phyloP scores from a whole-genome alignment of 30 jellyfish, hydroid and myxozoan genomes.

The Aurelia coerulea region DNA sequence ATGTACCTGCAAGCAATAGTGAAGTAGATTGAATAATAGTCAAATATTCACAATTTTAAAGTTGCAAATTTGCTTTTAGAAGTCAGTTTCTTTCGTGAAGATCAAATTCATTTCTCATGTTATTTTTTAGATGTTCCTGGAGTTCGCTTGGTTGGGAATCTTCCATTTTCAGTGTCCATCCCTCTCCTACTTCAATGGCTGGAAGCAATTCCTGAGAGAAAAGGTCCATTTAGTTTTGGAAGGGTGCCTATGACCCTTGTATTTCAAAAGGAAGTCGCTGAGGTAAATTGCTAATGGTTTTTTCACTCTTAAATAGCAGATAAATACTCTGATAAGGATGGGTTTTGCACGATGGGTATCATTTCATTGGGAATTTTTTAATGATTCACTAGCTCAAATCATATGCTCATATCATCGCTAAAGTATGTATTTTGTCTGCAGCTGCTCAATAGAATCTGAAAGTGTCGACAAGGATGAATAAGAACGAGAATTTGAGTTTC shows the following conservation, averaged over 20 bases:
- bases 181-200: slow-evolving; percentile 98
- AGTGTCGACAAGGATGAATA: too few species aligned
- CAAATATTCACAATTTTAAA: too few species aligned
- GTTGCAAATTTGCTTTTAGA: too few species aligned
- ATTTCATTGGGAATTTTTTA: too few species aligned
- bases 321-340: neutral
- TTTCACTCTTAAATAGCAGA: neutral
- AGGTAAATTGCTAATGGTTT: slow-evolving; percentile 45
- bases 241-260: slow-evolving; percentile 97
- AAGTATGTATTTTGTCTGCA: too few species aligned
- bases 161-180: slow-evolving; percentile 95
- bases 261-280: slow-evolving; percentile 97
- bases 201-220: slow-evolving; percentile 81
- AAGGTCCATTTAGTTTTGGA: slow-evolving; percentile 91
- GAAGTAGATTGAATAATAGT: too few species aligned
- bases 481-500: too few species aligned
- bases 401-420: neutral
- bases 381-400: neutral
- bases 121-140: slow-evolving; percentile 81
- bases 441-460: too few species aligned
- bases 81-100: too few species aligned
- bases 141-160: slow-evolving; percentile 95
- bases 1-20: too few species aligned
- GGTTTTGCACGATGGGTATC: too few species aligned
- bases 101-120: too few species aligned